Percentiles rank a stretch among this genome's conserved stretches.
Evolutionary conservation across 1,140 invertebrate species (phyloP).

Genomic region (Mylabris phalerata): DNA sequence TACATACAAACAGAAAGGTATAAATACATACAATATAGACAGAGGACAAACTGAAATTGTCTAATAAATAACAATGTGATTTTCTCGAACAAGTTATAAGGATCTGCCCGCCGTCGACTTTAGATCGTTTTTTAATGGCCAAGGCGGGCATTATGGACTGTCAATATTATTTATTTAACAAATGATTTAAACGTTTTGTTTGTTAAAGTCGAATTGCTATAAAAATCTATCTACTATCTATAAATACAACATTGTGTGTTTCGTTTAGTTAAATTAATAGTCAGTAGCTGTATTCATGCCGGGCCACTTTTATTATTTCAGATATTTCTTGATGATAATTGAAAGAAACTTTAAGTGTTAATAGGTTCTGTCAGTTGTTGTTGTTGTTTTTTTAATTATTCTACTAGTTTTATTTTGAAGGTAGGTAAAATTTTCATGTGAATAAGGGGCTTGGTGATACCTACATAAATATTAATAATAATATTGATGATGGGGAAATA

Average conservation of each 20-base stretch:
- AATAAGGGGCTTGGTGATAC: no score
- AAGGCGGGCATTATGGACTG: constrained; percentile 22
- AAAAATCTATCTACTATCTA: background rate
- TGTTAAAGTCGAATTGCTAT: background rate
- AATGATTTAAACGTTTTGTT: constrained; percentile 4
- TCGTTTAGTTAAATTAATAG: constrained; percentile 18
- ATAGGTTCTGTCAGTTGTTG: constrained; percentile 35
- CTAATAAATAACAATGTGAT: constrained; percentile 19
- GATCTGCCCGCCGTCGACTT: constrained; percentile 11
- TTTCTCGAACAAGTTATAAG: constrained; percentile 20
- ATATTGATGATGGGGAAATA: no score
- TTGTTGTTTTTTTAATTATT: no score
- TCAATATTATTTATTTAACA: constrained; percentile 28
- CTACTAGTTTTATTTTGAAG: no score
- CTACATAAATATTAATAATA: no score
- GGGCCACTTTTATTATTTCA: constrained; percentile 24
- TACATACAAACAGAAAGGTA: no score
- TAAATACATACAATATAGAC: no score
- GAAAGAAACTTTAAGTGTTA: constrained; percentile 24
- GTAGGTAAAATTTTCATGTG: no score
- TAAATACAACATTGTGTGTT: background rate
- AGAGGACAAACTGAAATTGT: background rate
- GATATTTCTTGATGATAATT: constrained; percentile 23
- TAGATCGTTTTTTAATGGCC: constrained; percentile 18
- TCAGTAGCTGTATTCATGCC: constrained; percentile 30